A percentile compares a stretch with the other conserved stretches of the same genome.
Evolutionary conservation across 2,888 invertebrate species (phyloP).

Genomic region (Clistopyga incitator): DNA sequence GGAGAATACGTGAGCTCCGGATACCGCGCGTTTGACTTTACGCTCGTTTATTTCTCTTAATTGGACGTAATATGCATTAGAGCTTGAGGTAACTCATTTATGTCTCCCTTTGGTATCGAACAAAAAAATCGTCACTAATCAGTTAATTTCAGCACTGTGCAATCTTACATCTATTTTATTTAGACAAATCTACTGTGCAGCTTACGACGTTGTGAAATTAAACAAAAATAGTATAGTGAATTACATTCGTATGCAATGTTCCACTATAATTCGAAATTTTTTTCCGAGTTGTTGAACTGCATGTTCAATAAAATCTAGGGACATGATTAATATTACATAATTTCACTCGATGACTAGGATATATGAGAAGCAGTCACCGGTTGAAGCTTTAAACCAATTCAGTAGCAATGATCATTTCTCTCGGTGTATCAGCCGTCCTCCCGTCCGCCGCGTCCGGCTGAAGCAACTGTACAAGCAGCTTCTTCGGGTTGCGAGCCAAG

Average conservation of each 20-base stretch:
- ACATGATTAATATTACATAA: background rate
- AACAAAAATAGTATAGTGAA: too few species aligned
- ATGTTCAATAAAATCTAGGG: background rate
- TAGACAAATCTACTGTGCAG: too few species aligned
- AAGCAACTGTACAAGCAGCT: constrained; percentile 59
- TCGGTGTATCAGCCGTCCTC: constrained; percentile 62
- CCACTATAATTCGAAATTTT: background rate
- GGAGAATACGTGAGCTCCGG: constrained; percentile 12
- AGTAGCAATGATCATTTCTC: constrained; percentile 66
- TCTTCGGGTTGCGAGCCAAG: constrained; percentile 72
- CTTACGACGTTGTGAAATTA: too few species aligned
- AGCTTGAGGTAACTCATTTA: constrained; percentile 11
- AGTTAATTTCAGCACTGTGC: too few species aligned
- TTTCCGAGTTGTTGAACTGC: background rate
- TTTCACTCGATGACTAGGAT: background rate
- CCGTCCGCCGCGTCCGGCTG: constrained; percentile 42
- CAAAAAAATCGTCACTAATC: background rate
- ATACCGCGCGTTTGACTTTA: constrained; percentile 22
- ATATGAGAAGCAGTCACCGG: background rate
- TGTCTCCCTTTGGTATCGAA: background rate
- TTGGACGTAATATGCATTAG: constrained; percentile 17
- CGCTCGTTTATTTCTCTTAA: constrained; percentile 12
- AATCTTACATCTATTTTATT: background rate
- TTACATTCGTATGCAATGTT: too few species aligned
- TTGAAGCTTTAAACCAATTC: constrained; percentile 32